These are phyloP conservation scores for Hycleus cichorii DNA, from an alignment of 1,140 invertebrate species.

Conservation along the genomic window DNA sequence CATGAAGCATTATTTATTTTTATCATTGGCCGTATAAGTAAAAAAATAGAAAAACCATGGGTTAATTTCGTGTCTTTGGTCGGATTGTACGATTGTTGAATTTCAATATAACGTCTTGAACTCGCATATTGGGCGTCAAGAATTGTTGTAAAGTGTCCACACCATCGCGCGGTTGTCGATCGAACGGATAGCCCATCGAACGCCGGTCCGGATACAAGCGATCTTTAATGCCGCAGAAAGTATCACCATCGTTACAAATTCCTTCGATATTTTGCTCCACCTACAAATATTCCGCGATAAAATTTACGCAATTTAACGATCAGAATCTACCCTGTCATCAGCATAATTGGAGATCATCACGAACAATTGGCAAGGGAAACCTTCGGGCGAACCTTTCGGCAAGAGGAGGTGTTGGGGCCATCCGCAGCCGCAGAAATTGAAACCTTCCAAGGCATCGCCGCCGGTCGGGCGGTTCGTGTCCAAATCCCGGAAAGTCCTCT, in stretches of 20 bases:
- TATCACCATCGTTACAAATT: conserved; percentile 58
- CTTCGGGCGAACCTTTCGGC: conserved; percentile 62
- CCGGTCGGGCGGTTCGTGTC: conserved; percentile 48
- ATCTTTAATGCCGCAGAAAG: conserved; percentile 65
- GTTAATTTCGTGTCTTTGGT: background rate
- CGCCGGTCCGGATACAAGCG: conserved; percentile 60
- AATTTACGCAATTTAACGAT: too few relatives aligned
- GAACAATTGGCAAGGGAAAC: conserved; percentile 64
- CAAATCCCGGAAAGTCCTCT: conserved; percentile 60
- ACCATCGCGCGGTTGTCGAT: conserved; percentile 47
- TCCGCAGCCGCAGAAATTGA: conserved; percentile 79
- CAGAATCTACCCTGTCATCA: conserved; percentile 11
- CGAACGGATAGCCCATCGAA: conserved; percentile 71
- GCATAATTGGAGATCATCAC: conserved; percentile 73
- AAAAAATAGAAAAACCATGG: too few relatives aligned
- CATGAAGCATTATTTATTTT: too few relatives aligned
- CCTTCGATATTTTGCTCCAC: conserved; percentile 20
- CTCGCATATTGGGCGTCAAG: conserved; percentile 58
- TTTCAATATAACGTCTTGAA: conserved; percentile 45
- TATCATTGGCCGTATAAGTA: too few relatives aligned
- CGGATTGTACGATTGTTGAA: conserved; percentile 39
- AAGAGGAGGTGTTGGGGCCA: conserved; percentile 82
- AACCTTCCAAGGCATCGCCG: conserved; percentile 47
- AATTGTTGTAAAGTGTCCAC: conserved; percentile 50
- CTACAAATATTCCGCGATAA: background rate